A percentile compares a stretch with the other conserved stretches of the same genome.
Conservation (phyloP, 2,888 invertebrate species). For the Cataglyphis cursor region DNA sequence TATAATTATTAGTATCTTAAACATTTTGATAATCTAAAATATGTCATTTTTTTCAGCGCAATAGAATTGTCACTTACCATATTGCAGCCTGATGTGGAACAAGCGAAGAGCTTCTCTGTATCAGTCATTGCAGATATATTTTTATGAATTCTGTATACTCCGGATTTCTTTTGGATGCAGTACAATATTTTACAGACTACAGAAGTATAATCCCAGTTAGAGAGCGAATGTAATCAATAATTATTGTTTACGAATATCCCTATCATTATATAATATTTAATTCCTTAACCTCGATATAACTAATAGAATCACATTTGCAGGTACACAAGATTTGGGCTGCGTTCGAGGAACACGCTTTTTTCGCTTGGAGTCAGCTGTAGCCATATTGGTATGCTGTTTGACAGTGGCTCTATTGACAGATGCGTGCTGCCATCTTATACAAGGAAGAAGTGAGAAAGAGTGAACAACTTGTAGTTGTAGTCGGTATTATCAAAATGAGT, state of each 20-base stretch:
- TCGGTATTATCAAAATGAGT: conserved; percentile 1
- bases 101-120: conserved; percentile 91
- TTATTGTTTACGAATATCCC: not conserved
- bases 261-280: not conserved
- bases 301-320: not conserved
- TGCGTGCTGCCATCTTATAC: conserved; percentile 41
- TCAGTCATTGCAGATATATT: conserved; percentile 85
- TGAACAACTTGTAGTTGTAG: not conserved
- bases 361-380: conserved; percentile 55
- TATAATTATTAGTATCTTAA: not conserved
- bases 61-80: conserved; percentile 87
- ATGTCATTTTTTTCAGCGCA: not conserved
- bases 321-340: not conserved
- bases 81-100: conserved; percentile 90
- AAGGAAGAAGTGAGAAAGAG: not conserved
- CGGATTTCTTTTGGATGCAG: conserved; percentile 44
- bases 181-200: not conserved
- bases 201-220: not conserved
- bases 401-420: not conserved
- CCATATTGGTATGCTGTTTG: not conserved
- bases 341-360: no score
- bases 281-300: not conserved
- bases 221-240: not conserved
- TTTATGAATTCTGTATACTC: not conserved
- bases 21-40: not conserved